Evolutionary conservation across 1,140 invertebrate genomes (phyloP).

Genomic region (Listronotus oregonensis): DNA sequence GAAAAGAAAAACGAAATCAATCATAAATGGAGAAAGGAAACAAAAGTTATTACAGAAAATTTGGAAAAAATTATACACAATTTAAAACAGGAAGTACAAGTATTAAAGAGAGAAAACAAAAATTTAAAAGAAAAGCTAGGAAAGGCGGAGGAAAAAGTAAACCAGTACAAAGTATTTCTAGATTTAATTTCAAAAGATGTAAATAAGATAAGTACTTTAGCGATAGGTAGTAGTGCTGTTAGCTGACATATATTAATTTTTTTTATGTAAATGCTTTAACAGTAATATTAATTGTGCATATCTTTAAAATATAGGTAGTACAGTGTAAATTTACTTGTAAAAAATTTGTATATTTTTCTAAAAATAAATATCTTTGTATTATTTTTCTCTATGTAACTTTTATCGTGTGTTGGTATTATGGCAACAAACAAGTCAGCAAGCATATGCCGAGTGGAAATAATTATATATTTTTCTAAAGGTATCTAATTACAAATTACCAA

Average conservation of each 20-base stretch:
- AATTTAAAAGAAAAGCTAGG: constrained; percentile 59
- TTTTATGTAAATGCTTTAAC: not conserved
- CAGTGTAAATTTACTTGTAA: too few species aligned
- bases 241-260: constrained; percentile 5
- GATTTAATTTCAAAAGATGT: constrained; percentile 42
- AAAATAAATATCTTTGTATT: too few species aligned
- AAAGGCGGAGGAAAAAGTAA: constrained; percentile 46
- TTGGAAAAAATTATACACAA: constrained; percentile 55
- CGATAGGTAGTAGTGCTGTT: constrained; percentile 5
- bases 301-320: too few species aligned
- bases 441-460: too few species aligned
- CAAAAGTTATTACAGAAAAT: constrained; percentile 49
- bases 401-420: too few species aligned
- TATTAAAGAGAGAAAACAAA: constrained; percentile 59
- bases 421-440: too few species aligned
- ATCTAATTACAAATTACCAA: too few species aligned
- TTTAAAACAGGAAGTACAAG: constrained; percentile 52
- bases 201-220: constrained; percentile 37
- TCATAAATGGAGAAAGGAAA: constrained; percentile 55
- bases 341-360: too few species aligned
- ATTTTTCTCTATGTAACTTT: too few species aligned
- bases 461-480: too few species aligned
- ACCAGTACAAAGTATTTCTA: constrained; percentile 41
- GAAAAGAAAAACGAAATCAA: constrained; percentile 47
- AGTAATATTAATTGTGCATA: too few species aligned